Evolutionary conservation across 2,113 vertebrate species (phyloP).

Genomic region (Ornithorhynchus anatinus): DNA sequence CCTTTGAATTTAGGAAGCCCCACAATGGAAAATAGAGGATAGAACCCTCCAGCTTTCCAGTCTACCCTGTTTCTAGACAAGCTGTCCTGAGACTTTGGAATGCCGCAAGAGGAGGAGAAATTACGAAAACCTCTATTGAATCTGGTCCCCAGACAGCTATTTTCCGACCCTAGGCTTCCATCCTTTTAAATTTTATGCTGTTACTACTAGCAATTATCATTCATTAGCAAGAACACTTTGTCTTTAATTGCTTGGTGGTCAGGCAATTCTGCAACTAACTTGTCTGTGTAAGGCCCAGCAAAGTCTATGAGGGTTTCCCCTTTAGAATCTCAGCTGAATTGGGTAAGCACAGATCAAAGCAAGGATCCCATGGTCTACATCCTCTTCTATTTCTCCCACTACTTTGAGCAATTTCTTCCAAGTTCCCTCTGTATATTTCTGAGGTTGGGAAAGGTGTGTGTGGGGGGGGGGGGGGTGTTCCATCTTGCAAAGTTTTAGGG

Average conservation of each 20-base stretch:
- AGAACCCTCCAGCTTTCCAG: not conserved
- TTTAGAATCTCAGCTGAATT: not conserved
- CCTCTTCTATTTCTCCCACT: conserved; percentile 19
- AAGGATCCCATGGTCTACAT: conserved; percentile 1
- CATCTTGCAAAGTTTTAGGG: not conserved
- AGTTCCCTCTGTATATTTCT: not conserved
- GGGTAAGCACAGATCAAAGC: conserved; percentile 18
- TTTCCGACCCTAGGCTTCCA: no score
- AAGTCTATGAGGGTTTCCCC: not conserved
- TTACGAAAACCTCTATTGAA: no score
- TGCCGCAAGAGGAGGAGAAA: no score
- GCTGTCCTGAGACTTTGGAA: no score
- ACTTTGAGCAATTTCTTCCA: not conserved
- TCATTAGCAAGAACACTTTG: no score
- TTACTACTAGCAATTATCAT: no score
- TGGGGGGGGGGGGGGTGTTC: no score
- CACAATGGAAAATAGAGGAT: conserved; percentile 34
- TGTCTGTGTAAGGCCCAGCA: not conserved
- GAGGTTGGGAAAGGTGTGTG: no score
- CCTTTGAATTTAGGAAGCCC: conserved; percentile 62
- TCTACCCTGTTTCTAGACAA: not conserved
- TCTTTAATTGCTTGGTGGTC: no score
- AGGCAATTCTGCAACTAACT: not conserved
- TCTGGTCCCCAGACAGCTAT: no score
- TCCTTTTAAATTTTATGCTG: no score